Percentiles rank a stretch among this genome's conserved stretches.
These are phyloP conservation scores for Zaprionus kolodkinae DNA, from an alignment of 1,140 invertebrate genomes.

Conservation along the genomic window DNA sequence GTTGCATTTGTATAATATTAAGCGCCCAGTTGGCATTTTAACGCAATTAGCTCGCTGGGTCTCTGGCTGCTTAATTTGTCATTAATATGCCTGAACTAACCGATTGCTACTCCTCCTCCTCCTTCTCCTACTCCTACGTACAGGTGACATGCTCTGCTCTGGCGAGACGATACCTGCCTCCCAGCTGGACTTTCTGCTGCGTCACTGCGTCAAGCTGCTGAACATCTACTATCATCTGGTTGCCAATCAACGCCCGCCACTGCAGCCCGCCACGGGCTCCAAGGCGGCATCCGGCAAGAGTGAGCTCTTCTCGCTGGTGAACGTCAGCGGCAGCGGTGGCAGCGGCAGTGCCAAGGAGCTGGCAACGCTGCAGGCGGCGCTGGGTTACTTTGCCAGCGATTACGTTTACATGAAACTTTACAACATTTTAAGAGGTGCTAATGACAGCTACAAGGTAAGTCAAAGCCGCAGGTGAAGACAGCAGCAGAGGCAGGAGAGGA, in stretches of 20 bases:
- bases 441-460: slow-evolving; percentile 90
- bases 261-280: slow-evolving; percentile 20
- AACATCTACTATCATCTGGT: slow-evolving; percentile 91
- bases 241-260: slow-evolving; percentile 86
- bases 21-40: slow-evolving; percentile 60
- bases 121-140: background rate
- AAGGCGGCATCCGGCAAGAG: slow-evolving; percentile 86
- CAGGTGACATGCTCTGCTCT: slow-evolving; percentile 60
- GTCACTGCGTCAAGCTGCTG: slow-evolving; percentile 88
- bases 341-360: slow-evolving; percentile 56
- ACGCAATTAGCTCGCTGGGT: slow-evolving; percentile 61
- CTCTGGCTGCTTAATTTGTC: slow-evolving; percentile 60
- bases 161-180: slow-evolving; percentile 30
- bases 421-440: slow-evolving; percentile 89
- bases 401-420: slow-evolving; percentile 91
- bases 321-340: slow-evolving; percentile 36
- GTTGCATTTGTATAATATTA: slow-evolving; percentile 68
- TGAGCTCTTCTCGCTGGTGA: slow-evolving; percentile 68
- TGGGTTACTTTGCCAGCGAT: slow-evolving; percentile 87
- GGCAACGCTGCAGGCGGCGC: slow-evolving; percentile 70
- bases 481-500: background rate
- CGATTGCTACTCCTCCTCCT: background rate
- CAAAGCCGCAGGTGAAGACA: slow-evolving; percentile 45
- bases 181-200: slow-evolving; percentile 85
- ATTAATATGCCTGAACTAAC: slow-evolving; percentile 63